Conservation (phyloP, 2,888 invertebrate genomes). For the Carpatolechia fugitivella region DNA sequence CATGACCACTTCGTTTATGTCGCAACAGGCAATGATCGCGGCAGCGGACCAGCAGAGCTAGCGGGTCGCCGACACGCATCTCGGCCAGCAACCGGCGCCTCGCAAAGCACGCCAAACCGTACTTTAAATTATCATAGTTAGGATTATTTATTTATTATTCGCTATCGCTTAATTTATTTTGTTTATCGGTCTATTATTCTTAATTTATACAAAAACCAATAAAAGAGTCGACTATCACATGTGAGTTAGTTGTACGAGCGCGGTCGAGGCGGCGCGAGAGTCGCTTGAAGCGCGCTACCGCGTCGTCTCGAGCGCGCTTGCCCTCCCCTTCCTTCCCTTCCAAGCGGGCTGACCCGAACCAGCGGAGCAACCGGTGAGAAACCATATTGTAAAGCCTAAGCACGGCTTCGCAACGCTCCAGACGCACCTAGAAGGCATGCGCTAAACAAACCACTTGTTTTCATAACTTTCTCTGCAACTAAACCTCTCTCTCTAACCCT, state of each 20-base stretch:
- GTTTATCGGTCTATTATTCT: slow-evolving; percentile 72
- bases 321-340: slow-evolving; percentile 50
- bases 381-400: slow-evolving; percentile 72
- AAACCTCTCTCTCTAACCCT: slow-evolving; percentile 59
- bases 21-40: slow-evolving; percentile 76
- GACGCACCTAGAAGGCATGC: slow-evolving; percentile 71
- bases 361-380: slow-evolving; percentile 76
- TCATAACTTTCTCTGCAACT: slow-evolving; percentile 70
- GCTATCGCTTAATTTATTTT: slow-evolving; percentile 78
- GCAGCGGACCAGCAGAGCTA: slow-evolving; percentile 69
- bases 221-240: slow-evolving; percentile 74
- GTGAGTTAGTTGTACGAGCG: slow-evolving; percentile 60
- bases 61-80: slow-evolving; percentile 71
- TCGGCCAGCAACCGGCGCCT: slow-evolving; percentile 71
- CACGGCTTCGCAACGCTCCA: slow-evolving; percentile 74
- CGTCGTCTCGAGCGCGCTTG: slow-evolving; percentile 55
- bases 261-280: slow-evolving; percentile 46
- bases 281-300: slow-evolving; percentile 43
- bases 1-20: slow-evolving; percentile 80
- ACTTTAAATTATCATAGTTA: slow-evolving; percentile 75
- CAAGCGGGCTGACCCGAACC: slow-evolving; percentile 65
- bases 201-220: slow-evolving; percentile 68
- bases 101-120: slow-evolving; percentile 71
- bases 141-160: slow-evolving; percentile 78
- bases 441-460: slow-evolving; percentile 51